Percentiles rank a stretch among this genome's conserved stretches.
These are phyloP conservation scores for Dallia pectoralis DNA, from an alignment of 2,797 vertebrate genomes.

Conservation along the genomic window DNA sequence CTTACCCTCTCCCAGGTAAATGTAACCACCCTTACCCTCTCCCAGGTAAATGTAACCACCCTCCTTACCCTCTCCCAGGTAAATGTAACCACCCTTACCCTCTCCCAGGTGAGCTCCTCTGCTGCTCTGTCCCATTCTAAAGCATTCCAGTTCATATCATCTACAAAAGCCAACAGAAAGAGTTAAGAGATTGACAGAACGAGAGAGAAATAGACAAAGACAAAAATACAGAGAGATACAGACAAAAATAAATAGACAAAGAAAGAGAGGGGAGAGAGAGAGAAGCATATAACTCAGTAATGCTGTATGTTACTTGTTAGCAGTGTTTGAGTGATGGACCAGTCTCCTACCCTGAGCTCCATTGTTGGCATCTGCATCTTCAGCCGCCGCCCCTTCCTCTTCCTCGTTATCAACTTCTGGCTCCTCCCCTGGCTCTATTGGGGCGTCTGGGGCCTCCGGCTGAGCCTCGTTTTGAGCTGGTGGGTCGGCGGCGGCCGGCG, in stretches of 20 bases:
- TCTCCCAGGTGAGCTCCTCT: conserved; percentile 97
- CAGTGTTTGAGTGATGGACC: neutral
- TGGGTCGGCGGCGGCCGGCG: conserved; percentile 81
- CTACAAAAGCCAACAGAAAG: conserved; percentile 66
- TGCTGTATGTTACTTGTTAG: neutral
- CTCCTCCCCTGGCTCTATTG: conserved; percentile 81
- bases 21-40: conserved; percentile 78
- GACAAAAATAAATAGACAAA: too few species aligned
- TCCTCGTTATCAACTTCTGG: conserved; percentile 89
- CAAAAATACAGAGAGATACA: too few species aligned
- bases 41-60: conserved; percentile 83
- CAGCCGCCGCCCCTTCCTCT: conserved; percentile 88
- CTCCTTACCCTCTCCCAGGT: conserved; percentile 86
- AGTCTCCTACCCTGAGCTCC: conserved; percentile 77
- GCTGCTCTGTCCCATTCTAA: conserved; percentile 98
- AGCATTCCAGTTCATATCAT: conserved; percentile 99
- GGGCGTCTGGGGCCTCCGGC: conserved; percentile 83
- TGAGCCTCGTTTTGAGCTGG: conserved; percentile 87
- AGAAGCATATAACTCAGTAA: neutral
- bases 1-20: too few species aligned
- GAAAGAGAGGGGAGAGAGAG: neutral
- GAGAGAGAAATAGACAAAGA: neutral
- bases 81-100: conserved; percentile 72
- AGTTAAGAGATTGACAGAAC: neutral
- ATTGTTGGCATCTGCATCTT: conserved; percentile 92